Conservation (phyloP, 2,113 vertebrate genomes). For the Marmota monax region DNA sequence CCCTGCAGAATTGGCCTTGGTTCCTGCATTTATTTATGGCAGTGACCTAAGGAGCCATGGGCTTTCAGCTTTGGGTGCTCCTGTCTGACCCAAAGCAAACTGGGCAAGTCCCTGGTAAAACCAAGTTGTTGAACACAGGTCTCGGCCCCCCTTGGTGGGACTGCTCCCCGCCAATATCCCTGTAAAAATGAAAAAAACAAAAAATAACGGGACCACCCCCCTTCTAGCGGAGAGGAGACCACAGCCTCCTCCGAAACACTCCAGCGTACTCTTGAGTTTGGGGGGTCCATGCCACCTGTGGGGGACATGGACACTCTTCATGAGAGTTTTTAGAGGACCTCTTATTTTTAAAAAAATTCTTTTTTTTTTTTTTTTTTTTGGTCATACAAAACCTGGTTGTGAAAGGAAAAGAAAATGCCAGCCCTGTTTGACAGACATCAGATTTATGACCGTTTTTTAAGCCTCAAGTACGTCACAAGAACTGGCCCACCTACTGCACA, state of each 20-base stretch:
- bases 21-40: neutral
- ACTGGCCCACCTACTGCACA: constrained; percentile 74
- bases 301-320: neutral
- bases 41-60: neutral
- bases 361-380: neutral
- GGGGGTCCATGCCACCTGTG: neutral
- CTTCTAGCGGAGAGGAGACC: neutral
- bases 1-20: neutral
- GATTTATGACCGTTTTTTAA: constrained; percentile 79
- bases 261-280: neutral
- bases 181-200: neutral
- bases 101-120: neutral
- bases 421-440: constrained; percentile 71
- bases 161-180: neutral
- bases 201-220: neutral
- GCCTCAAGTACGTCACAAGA: constrained; percentile 82
- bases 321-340: neutral
- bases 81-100: neutral
- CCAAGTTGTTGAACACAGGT: neutral
- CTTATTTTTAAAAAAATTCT: neutral
- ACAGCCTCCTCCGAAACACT: neutral
- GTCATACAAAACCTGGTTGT: constrained; percentile 75
- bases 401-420: constrained; percentile 77
- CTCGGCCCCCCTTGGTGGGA: neutral
- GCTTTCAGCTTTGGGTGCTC: neutral